Percentiles rank a stretch among this genome's conserved stretches.
Evolutionary conservation across 1,140 invertebrate genomes (phyloP).

Genomic region (Copidosoma floridanum): DNA sequence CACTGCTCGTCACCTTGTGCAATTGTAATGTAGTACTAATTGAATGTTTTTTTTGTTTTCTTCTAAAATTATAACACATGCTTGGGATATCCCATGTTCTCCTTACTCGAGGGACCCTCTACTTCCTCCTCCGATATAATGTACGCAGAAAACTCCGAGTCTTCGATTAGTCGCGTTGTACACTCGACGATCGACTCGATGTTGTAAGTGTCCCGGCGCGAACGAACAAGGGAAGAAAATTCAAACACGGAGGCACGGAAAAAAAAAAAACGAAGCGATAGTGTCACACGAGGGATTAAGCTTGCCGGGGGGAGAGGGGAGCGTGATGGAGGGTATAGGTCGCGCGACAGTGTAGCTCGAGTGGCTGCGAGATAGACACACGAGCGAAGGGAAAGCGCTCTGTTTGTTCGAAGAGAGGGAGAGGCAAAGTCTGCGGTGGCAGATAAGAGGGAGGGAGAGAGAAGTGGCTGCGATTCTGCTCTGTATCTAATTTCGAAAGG

Average conservation of each 20-base stretch:
- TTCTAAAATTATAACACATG: too few species aligned
- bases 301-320: constrained; percentile 19
- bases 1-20: too few species aligned
- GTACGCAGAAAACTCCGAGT: too few species aligned
- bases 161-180: too few species aligned
- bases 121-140: too few species aligned
- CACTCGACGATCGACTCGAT: too few species aligned
- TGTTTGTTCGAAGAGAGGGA: constrained; percentile 41
- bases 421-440: constrained; percentile 43
- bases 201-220: too few species aligned
- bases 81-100: too few species aligned
- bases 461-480: constrained; percentile 50
- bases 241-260: not conserved
- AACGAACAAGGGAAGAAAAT: constrained; percentile 5
- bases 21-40: too few species aligned
- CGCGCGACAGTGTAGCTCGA: constrained; percentile 29
- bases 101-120: too few species aligned
- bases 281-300: not conserved
- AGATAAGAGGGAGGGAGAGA: constrained; percentile 38
- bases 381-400: constrained; percentile 31
- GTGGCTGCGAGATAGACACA: constrained; percentile 40
- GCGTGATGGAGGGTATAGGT: constrained; percentile 24
- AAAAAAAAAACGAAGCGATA: constrained; percentile 1
- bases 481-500: constrained; percentile 55
- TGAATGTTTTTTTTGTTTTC: too few species aligned